Evolutionary conservation across 2,113 vertebrate genomes (phyloP).

Genomic region (Columba livia): DNA sequence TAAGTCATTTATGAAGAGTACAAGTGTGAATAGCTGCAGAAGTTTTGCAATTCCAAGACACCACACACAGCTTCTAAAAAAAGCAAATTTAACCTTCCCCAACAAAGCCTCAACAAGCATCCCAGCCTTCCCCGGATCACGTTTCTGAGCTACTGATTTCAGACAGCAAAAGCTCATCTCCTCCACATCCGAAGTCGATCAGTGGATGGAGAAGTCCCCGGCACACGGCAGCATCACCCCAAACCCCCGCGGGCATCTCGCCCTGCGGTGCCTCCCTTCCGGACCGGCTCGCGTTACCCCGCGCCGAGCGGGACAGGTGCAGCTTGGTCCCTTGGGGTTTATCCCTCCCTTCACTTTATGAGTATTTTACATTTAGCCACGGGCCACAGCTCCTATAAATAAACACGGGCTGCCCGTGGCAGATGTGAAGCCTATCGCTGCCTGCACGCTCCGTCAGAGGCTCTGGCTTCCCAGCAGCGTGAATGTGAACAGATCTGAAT

Average conservation of each 20-base stretch:
- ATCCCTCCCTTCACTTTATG: background rate
- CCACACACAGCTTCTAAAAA: constrained; percentile 38
- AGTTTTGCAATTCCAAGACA: constrained; percentile 54
- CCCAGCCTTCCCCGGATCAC: background rate
- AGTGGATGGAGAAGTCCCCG: background rate
- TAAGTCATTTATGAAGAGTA: constrained; percentile 43
- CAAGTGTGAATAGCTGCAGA: constrained; percentile 50
- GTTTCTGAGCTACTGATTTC: background rate
- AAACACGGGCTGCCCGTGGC: background rate
- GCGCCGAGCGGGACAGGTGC: background rate
- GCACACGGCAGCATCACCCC: background rate
- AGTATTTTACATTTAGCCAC: background rate
- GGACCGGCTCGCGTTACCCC: background rate
- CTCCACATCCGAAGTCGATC: background rate
- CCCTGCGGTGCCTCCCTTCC: background rate
- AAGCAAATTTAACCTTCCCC: constrained; percentile 38
- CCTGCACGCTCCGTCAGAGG: background rate
- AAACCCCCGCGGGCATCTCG: background rate
- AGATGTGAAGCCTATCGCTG: constrained; percentile 22
- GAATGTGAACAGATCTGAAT: background rate
- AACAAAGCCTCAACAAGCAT: constrained; percentile 7
- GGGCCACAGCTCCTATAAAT: constrained; percentile 23
- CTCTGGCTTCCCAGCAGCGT: background rate
- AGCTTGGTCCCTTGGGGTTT: background rate
- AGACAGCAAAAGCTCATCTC: background rate